Percentiles rank a stretch among this genome's conserved stretches.
Evolutionary conservation across 2,888 invertebrate species (phyloP).

Genomic region (Eretmocerus hayati): DNA sequence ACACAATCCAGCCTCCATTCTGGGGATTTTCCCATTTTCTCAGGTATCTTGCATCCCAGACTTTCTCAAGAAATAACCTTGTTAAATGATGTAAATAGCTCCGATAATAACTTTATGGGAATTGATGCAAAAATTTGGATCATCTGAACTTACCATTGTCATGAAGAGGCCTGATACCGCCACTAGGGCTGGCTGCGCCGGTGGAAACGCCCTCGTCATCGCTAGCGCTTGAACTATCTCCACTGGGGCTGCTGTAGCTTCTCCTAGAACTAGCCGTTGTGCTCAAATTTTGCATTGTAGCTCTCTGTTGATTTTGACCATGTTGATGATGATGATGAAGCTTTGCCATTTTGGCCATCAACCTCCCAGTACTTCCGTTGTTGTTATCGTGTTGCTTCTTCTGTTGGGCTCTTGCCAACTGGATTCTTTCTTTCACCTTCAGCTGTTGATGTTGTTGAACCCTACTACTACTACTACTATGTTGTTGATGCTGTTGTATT

Average conservation of each 20-base stretch:
- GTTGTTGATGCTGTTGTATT: slow-evolving; percentile 41
- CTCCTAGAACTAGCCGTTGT: slow-evolving; percentile 27
- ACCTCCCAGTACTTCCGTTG: slow-evolving; percentile 33
- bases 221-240: slow-evolving; percentile 39
- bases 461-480: too few species aligned
- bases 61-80: too few species aligned
- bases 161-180: slow-evolving; percentile 40
- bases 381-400: slow-evolving; percentile 45
- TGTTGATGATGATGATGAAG: slow-evolving; percentile 27
- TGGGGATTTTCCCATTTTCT: too few species aligned
- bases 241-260: slow-evolving; percentile 44
- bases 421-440: slow-evolving; percentile 36
- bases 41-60: too few species aligned
- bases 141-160: slow-evolving; percentile 44
- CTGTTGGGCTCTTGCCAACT: slow-evolving; percentile 24
- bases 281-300: not conserved
- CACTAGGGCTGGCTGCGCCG: slow-evolving; percentile 42
- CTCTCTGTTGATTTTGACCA: too few species aligned
- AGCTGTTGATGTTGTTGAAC: slow-evolving; percentile 14
- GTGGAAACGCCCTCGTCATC: slow-evolving; percentile 44
- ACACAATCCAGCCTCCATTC: too few species aligned
- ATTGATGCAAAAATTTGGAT: too few species aligned
- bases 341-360: slow-evolving; percentile 29
- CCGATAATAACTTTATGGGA: too few species aligned
- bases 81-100: too few species aligned